phyloP scores from a whole-genome alignment of 2,113 vertebrate genomes.

The Lophochroa leadbeateri region DNA sequence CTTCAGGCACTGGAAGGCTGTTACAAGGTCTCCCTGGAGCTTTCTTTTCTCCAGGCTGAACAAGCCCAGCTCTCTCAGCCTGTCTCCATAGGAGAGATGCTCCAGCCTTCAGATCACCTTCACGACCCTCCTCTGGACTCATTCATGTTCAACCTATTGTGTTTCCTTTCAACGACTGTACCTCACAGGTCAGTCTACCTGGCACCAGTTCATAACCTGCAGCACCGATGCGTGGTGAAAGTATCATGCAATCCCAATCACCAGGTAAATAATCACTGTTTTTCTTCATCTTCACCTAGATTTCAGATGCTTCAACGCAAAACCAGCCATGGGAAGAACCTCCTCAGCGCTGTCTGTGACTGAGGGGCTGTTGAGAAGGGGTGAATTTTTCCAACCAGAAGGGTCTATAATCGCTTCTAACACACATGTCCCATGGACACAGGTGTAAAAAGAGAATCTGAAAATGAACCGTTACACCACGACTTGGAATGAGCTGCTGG shows the following conservation, averaged over 20 bases:
- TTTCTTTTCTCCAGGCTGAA: neutral
- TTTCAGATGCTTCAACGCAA: neutral
- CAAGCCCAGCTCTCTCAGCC: neutral
- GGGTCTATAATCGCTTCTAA: rapidly evolving
- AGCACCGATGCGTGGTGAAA: neutral
- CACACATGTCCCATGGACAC: rapidly evolving
- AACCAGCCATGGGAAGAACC: neutral
- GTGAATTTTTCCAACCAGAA: neutral
- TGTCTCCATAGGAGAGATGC: neutral
- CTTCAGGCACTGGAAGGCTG: neutral
- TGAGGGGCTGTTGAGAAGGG: neutral
- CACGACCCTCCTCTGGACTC: neutral
- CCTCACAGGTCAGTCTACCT: neutral
- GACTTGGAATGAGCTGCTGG: neutral
- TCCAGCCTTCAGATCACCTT: neutral
- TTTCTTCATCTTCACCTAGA: neutral
- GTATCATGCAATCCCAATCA: neutral
- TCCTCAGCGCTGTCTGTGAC: neutral
- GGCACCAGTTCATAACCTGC: neutral
- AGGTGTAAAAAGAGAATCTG: conserved; percentile 17
- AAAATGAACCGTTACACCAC: neutral
- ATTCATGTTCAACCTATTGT: rapidly evolving
- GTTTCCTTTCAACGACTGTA: neutral
- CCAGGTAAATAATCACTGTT: neutral
- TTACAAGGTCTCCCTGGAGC: neutral